These are phyloP conservation scores for Trinectes maculatus DNA, from an alignment of 2,113 vertebrate species.

Conservation along the genomic window DNA sequence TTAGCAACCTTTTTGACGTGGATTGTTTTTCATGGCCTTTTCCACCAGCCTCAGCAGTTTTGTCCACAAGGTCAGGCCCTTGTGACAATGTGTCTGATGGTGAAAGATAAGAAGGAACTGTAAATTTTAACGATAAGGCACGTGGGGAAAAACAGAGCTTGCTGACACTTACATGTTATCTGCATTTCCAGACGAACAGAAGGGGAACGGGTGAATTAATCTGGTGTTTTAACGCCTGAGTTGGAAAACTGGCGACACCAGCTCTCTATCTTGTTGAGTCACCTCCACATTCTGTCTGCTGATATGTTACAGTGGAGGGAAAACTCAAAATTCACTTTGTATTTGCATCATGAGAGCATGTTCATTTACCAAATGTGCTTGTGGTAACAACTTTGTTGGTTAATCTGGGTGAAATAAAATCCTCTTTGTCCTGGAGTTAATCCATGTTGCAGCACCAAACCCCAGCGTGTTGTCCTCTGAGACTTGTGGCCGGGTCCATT, in stretches of 20 bases:
- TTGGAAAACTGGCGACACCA: too few relatives aligned
- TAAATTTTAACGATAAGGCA: neutral
- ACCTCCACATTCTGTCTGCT: too few relatives aligned
- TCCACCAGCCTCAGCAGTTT: conserved; percentile 24
- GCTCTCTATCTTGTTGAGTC: too few relatives aligned
- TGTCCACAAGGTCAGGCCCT: neutral
- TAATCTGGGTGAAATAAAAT: conserved; percentile 38
- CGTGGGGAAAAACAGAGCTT: too few relatives aligned
- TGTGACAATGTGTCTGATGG: neutral
- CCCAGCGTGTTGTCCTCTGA: conserved; percentile 40
- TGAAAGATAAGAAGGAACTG: neutral
- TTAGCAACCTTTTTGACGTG: neutral
- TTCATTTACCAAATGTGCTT: conserved; percentile 12
- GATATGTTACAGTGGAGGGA: too few relatives aligned
- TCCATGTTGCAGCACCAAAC: conserved; percentile 45
- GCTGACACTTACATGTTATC: too few relatives aligned
- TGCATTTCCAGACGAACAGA: too few relatives aligned
- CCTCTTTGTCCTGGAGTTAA: conserved; percentile 50
- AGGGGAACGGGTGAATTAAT: too few relatives aligned
- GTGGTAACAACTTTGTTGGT: neutral
- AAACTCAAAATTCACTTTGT: neutral
- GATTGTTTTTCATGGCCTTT: neutral
- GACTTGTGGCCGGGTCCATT: conserved; percentile 14
- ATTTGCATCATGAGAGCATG: neutral
- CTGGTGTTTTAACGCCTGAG: too few relatives aligned